These are phyloP conservation scores for Ernsta delagoae DNA, from an alignment of 2,888 invertebrate species.

Conservation along the genomic window DNA sequence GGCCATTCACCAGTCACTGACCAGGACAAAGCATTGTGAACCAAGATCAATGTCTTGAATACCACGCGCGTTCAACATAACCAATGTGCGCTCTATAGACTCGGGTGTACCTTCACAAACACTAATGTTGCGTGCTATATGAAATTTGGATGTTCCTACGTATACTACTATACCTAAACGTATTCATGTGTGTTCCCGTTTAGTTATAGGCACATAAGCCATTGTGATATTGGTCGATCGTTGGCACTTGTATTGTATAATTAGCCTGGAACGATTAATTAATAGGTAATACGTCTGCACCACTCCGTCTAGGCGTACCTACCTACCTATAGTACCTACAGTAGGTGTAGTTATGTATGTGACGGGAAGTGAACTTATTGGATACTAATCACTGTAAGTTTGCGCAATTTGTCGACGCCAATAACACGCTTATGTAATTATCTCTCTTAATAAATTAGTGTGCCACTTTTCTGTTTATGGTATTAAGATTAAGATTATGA, in stretches of 20 bases:
- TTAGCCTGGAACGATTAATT: slow-evolving; percentile 76
- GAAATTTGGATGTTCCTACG: slow-evolving; percentile 46
- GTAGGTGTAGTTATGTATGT: too few species aligned
- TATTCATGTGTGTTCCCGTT: slow-evolving; percentile 38
- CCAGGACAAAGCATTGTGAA: slow-evolving; percentile 70
- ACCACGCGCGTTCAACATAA: slow-evolving; percentile 57
- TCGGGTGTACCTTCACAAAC: slow-evolving; percentile 52
- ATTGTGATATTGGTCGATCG: slow-evolving; percentile 69
- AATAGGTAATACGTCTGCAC: too few species aligned
- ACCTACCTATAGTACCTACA: too few species aligned
- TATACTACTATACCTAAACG: too few species aligned
- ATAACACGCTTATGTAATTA: too few species aligned
- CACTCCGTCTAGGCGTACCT: too few species aligned
- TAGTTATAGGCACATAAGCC: slow-evolving; percentile 46
- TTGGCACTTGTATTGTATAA: slow-evolving; percentile 73
- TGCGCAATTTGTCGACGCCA: too few species aligned
- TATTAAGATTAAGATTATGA: too few species aligned
- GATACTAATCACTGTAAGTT: too few species aligned
- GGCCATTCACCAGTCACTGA: slow-evolving; percentile 63
- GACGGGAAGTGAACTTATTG: too few species aligned
- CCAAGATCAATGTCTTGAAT: slow-evolving; percentile 75
- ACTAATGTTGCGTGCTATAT: slow-evolving; percentile 51
- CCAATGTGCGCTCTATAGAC: slow-evolving; percentile 53
- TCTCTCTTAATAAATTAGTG: too few species aligned
- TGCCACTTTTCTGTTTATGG: too few species aligned